phyloP scores from a whole-genome alignment of 1,140 invertebrate genomes.

The Octopus sinensis region DNA sequence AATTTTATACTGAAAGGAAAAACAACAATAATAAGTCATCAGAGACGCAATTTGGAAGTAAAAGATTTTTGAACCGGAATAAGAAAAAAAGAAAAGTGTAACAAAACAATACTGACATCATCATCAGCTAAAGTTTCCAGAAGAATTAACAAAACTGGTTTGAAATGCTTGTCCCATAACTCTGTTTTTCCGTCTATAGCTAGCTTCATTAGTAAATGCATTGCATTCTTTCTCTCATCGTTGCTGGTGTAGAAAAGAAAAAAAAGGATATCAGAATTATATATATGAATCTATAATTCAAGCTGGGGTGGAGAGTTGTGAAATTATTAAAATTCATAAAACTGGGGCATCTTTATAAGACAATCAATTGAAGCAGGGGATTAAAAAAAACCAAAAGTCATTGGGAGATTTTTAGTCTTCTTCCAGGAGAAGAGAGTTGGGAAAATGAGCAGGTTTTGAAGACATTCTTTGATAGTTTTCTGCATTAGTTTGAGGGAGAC shows the following conservation, averaged over 20 bases:
- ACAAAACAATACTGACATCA: constrained; percentile 59
- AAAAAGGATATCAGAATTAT: neutral
- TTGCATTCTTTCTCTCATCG: constrained; percentile 56
- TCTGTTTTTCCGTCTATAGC: constrained; percentile 56
- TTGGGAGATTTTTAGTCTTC: too few relatives aligned
- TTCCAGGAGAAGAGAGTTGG: too few relatives aligned
- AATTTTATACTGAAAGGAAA: constrained; percentile 53
- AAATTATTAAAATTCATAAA: too few relatives aligned
- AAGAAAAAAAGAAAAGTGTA: neutral
- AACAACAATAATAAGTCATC: neutral
- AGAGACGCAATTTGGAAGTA: neutral
- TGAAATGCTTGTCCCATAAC: constrained; percentile 64
- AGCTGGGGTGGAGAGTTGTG: too few relatives aligned
- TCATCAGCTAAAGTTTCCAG: constrained; percentile 71
- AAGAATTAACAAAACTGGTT: constrained; percentile 71
- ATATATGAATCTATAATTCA: too few relatives aligned
- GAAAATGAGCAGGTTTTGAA: too few relatives aligned
- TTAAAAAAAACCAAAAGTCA: too few relatives aligned
- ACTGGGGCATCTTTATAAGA: too few relatives aligned
- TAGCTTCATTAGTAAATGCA: constrained; percentile 56
- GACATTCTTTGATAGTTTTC: too few relatives aligned
- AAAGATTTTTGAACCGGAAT: neutral
- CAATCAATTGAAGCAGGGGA: too few relatives aligned
- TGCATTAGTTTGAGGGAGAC: too few relatives aligned
- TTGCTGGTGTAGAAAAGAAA: constrained; percentile 39